Percentiles rank a stretch among this genome's conserved stretches.
Evolutionary conservation across 53 echinoderm and acorn worm species (phyloP).

Genomic region (Paracentrotus lividus): DNA sequence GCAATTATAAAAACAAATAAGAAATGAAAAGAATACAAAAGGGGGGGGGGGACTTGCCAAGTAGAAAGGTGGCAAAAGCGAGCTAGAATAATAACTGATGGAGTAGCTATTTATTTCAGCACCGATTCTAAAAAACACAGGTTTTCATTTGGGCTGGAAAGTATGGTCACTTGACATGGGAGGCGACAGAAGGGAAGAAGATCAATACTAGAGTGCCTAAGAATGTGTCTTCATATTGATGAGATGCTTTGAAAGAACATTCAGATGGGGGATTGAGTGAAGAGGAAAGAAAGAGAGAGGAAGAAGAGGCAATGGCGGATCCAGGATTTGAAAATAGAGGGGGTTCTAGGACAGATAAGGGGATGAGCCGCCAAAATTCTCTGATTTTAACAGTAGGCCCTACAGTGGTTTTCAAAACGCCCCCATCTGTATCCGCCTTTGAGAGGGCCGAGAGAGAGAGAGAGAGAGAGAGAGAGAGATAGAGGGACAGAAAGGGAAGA

Average conservation of each 20-base stretch:
- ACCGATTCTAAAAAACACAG: conserved; percentile 9
- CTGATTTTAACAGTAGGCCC: too few species aligned
- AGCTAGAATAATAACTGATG: too few species aligned
- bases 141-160: background rate
- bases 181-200: conserved; percentile 20
- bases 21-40: too few species aligned
- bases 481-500: background rate
- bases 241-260: background rate
- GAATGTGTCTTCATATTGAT: conserved; percentile 40
- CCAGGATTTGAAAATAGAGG: too few species aligned
- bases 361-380: too few species aligned
- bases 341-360: too few species aligned
- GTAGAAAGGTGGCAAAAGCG: too few species aligned
- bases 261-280: too few species aligned
- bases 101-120: background rate
- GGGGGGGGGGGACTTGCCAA: too few species aligned
- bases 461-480: conserved; percentile 1
- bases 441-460: background rate
- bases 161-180: conserved; percentile 30
- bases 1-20: too few species aligned
- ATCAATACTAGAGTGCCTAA: conserved; percentile 49
- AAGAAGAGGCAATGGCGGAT: background rate
- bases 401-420: too few species aligned
- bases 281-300: background rate
- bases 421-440: too few species aligned